Evolutionary conservation across 1,140 invertebrate species (phyloP), one percentile per base, ranked within the genome.

Genomic region (Meloidogyne hapla): DNA sequence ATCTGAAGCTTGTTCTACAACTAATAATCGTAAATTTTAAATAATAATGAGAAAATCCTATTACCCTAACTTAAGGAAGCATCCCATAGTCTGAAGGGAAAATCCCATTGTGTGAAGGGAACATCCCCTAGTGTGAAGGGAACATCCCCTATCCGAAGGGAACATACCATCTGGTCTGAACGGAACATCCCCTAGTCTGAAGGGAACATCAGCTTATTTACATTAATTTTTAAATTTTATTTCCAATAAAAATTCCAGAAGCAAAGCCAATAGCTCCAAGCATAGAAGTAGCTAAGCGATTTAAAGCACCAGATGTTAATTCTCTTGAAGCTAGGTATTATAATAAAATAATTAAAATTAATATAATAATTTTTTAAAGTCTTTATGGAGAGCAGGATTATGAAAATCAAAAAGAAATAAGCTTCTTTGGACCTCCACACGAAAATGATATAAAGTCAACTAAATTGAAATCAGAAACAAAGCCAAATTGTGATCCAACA

Each of bases 321-420:
- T 80, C 69, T 15, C 38, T 62, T 12, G 77, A 79, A 38, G 78
- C 70, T 45, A 75, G 65, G 71, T 33, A 68, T 15, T 42, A 26
- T 5, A 4, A n/a, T 38, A 15, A n/a, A 15, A 5, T 38, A 13
- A 18, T 70, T 33, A 18, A 33, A 40, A 62, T 6, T 25, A 26
- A 38, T 69, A 33, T 18, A 38, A 67, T 21, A 23, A 40, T 15
- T 15, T 26, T 26, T 18, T 21, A 23, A 21, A 80, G 72, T 72
- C 66, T 80, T n/a, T 80, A 83, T 69, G 80, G 79, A 25, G 79
- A 80, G 18, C 79, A 82, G 26, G 79, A 80, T 33, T 80, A 80
- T 48, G 74, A 79, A 13, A 62, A 80, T 42, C 79, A 80, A 62
- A 48, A 82, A 33, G 79, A 82, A 70, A 66, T 80, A 38, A 75